Conservation (phyloP, 2,113 vertebrate species). For the Catharus minimus region DNA sequence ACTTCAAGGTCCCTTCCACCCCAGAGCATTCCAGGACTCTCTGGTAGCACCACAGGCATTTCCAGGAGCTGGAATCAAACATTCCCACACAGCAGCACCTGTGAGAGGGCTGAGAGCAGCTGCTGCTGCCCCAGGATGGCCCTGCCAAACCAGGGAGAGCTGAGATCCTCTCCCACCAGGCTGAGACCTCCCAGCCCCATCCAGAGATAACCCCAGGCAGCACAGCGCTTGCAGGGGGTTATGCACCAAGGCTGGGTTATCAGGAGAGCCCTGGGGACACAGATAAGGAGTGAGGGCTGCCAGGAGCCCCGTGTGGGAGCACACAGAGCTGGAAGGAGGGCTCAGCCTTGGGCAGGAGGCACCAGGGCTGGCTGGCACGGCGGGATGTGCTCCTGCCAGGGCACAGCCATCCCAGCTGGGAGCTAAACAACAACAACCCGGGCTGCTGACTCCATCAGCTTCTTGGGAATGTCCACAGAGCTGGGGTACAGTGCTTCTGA, state of each 20-base stretch:
- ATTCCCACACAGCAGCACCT: fast-evolving
- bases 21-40: neutral
- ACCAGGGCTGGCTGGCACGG: fast-evolving
- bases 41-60: neutral
- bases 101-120: neutral
- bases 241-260: neutral
- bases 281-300: neutral
- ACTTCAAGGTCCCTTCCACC: neutral
- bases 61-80: neutral
- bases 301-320: neutral
- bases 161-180: neutral
- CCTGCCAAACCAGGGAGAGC: neutral
- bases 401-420: fast-evolving
- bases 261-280: neutral
- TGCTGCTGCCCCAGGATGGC: neutral
- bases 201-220: neutral
- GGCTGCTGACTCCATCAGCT: fast-evolving
- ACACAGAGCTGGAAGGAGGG: neutral
- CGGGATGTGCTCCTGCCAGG: neutral
- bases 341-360: neutral
- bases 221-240: fast-evolving
- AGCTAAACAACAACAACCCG: fast-evolving
- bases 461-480: fast-evolving
- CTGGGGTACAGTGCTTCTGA: neutral
- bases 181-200: neutral